Evolutionary conservation across 2,797 vertebrate species (phyloP).

Genomic region (Bradypus variegatus): DNA sequence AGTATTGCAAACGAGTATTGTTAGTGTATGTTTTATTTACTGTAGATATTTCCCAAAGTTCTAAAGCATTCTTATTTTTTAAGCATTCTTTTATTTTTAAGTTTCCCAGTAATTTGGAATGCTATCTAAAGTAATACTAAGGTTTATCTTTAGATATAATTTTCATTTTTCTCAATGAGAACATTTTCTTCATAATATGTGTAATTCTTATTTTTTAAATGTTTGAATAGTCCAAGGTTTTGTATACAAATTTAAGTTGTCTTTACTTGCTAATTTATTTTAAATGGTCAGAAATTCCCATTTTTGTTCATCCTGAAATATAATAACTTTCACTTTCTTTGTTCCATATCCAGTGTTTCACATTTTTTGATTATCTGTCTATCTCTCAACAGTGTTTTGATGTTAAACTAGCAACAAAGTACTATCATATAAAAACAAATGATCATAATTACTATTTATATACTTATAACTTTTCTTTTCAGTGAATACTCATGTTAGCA

Average conservation of each 20-base stretch:
- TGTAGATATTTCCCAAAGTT: not conserved
- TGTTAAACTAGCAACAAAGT: conserved; percentile 17
- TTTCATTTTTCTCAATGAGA: not conserved
- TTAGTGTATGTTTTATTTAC: not conserved
- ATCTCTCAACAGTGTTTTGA: not conserved
- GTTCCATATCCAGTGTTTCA: not conserved
- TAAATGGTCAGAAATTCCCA: not conserved
- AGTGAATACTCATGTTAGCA: not conserved
- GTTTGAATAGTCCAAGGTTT: not conserved
- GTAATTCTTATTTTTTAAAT: not conserved
- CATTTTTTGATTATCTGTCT: not conserved
- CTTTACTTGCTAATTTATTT: not conserved
- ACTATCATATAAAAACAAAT: not conserved
- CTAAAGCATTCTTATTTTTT: not conserved
- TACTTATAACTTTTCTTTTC: not conserved
- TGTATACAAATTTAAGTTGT: not conserved
- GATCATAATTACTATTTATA: not conserved
- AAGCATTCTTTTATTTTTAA: not conserved
- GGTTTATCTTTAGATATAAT: not conserved
- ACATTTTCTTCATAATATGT: not conserved
- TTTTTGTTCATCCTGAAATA: not conserved
- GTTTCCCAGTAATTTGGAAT: not conserved
- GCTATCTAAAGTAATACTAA: not conserved
- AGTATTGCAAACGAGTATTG: not conserved
- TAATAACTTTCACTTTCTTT: not conserved